These are phyloP conservation scores for Nautilus pompilius DNA, from an alignment of 1,140 invertebrate genomes.

Conservation along the genomic window DNA sequence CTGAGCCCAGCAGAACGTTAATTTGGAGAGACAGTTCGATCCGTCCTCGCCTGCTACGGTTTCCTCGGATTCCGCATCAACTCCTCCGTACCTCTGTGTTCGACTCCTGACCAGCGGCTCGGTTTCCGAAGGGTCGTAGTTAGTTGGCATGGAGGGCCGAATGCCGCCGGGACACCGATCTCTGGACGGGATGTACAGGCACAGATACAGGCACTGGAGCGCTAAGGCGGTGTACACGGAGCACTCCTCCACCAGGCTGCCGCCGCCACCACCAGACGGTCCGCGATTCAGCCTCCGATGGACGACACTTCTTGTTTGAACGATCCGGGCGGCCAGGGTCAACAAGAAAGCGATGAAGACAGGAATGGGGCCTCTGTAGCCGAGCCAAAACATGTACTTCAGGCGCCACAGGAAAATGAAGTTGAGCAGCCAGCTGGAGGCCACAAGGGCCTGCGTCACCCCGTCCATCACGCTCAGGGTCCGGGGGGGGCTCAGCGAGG, in stretches of 20 bases:
- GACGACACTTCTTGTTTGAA: conserved; percentile 44
- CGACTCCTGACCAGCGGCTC: conserved; percentile 54
- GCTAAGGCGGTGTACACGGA: conserved; percentile 28
- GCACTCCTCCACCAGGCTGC: conserved; percentile 58
- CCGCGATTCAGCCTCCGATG: conserved; percentile 20
- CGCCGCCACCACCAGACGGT: conserved; percentile 37
- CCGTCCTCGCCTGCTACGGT: conserved; percentile 80
- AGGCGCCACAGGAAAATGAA: conserved; percentile 70
- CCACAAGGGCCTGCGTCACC: conserved; percentile 66
- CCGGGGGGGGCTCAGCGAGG: conserved; percentile 58
- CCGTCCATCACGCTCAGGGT: conserved; percentile 66
- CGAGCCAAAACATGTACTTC: conserved; percentile 61
- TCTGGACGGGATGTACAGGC: conserved; percentile 39
- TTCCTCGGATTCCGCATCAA: conserved; percentile 67
- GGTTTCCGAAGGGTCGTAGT: conserved; percentile 45
- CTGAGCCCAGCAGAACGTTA: conserved; percentile 85
- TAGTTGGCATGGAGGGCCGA: conserved; percentile 32
- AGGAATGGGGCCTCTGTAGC: conserved; percentile 67
- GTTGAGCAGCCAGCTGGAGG: conserved; percentile 76
- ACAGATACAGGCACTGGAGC: conserved; percentile 41
- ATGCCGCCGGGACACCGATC: conserved; percentile 27
- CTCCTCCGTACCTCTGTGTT: conserved; percentile 59
- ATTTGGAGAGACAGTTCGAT: conserved; percentile 66
- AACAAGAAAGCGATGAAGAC: conserved; percentile 67
- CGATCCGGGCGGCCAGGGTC: conserved; percentile 62